Conservation (phyloP, 2,888 invertebrate species). For the Cenopis cana region DNA sequence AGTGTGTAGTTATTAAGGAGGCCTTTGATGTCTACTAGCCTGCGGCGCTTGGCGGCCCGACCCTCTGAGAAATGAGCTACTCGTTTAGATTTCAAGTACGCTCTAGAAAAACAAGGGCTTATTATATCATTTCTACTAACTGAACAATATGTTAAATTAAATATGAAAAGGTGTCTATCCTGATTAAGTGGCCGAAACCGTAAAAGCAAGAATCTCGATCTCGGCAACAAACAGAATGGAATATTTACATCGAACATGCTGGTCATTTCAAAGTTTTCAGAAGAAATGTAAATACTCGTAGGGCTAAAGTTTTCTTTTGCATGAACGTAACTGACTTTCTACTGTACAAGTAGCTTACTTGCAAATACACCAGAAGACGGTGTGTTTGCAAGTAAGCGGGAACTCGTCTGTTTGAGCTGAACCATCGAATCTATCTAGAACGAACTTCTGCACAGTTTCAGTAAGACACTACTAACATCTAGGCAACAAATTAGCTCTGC, state of each 20-base stretch:
- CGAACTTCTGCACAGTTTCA: constrained; percentile 1
- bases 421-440: constrained; percentile 9
- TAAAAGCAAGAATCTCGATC: background rate
- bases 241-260: background rate
- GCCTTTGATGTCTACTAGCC: constrained; percentile 38
- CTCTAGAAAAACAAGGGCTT: constrained; percentile 10
- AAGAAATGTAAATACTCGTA: background rate
- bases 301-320: background rate
- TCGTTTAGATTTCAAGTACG: constrained; percentile 13
- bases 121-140: background rate
- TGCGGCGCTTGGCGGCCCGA: constrained; percentile 18
- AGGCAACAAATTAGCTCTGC: constrained; percentile 20
- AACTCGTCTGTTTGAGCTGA: constrained; percentile 7
- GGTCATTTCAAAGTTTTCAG: background rate
- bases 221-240: background rate
- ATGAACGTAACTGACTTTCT: background rate
- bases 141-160: background rate
- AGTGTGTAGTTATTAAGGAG: constrained; percentile 23
- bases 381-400: background rate
- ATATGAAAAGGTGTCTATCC: background rate
- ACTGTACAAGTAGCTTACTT: background rate
- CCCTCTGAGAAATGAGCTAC: constrained; percentile 1
- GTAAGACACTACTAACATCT: constrained; percentile 27
- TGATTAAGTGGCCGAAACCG: background rate
- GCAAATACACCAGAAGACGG: too few species aligned